These are phyloP conservation scores for Rhamphomyia laevipes DNA, from an alignment of 2,888 invertebrate species.

Conservation along the genomic window DNA sequence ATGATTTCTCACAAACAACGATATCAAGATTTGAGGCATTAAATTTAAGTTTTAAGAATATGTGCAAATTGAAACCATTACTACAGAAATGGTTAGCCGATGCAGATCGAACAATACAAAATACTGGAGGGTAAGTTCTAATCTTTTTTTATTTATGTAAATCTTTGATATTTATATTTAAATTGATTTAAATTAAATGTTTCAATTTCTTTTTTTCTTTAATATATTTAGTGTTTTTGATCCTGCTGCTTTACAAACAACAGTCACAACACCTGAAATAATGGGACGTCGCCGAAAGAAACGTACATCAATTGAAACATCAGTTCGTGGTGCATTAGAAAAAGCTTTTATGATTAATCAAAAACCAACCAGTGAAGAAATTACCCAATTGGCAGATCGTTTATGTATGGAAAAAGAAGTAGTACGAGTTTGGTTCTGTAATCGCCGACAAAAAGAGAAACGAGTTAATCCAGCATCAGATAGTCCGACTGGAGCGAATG, in stretches of 20 bases:
- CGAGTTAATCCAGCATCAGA: conserved; percentile 80
- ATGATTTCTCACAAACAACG: conserved; percentile 98
- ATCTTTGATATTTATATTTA: background rate
- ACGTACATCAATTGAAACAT: conserved; percentile 90
- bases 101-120: conserved; percentile 70
- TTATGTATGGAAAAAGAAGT: conserved; percentile 97
- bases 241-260: conserved; percentile 48
- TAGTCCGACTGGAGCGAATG: conserved; percentile 52
- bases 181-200: too few relatives aligned
- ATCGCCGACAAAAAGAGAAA: conserved; percentile 93
- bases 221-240: conserved; percentile 29
- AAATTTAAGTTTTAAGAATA: conserved; percentile 98
- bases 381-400: conserved; percentile 81
- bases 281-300: conserved; percentile 91
- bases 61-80: conserved; percentile 98
- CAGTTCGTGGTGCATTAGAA: conserved; percentile 88
- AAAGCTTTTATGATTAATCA: conserved; percentile 90
- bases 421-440: conserved; percentile 88
- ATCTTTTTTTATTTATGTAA: background rate
- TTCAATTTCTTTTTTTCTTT: background rate
- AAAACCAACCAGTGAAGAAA: conserved; percentile 95
- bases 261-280: conserved; percentile 72
- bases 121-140: conserved; percentile 46
- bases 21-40: conserved; percentile 97
- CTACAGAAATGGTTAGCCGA: conserved; percentile 96